These are phyloP conservation scores for Sceloporus tristichus DNA, from an alignment of 2,113 vertebrate species.

Conservation along the genomic window DNA sequence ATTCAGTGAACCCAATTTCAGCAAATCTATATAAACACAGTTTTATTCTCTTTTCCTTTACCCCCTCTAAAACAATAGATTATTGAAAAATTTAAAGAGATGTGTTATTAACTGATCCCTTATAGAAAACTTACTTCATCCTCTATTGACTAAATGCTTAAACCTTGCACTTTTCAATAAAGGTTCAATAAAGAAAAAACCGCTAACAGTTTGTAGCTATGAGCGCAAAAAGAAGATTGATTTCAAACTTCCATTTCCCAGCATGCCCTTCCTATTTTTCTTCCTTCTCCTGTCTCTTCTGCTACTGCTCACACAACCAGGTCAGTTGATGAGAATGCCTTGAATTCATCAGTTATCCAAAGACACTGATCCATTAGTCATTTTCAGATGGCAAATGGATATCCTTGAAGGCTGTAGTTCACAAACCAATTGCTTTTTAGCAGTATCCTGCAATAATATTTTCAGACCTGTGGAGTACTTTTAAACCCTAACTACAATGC, in stretches of 20 bases:
- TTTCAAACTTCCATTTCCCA: background rate
- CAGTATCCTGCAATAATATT: background rate
- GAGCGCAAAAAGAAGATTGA: background rate
- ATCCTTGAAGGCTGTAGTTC: background rate
- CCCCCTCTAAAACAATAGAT: too few species aligned
- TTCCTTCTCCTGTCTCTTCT: background rate
- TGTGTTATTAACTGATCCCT: constrained; percentile 26
- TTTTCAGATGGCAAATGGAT: background rate
- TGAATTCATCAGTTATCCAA: background rate
- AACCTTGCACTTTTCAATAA: background rate
- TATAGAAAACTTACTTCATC: background rate
- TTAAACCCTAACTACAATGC: background rate
- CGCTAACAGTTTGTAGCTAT: background rate
- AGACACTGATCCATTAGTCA: background rate
- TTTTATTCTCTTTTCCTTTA: background rate
- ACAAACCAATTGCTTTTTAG: background rate
- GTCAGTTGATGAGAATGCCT: background rate
- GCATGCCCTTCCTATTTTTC: background rate
- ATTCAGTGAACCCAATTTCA: constrained; percentile 9
- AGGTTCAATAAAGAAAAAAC: background rate
- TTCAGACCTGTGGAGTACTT: background rate
- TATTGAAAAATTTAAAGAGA: background rate
- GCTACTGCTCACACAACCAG: background rate
- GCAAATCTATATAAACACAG: background rate
- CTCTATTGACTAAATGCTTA: background rate